Evolutionary conservation across 1,140 invertebrate species (phyloP), one percentile per base, ranked within the genome.

Genomic region (Pristionchus pacificus): DNA sequence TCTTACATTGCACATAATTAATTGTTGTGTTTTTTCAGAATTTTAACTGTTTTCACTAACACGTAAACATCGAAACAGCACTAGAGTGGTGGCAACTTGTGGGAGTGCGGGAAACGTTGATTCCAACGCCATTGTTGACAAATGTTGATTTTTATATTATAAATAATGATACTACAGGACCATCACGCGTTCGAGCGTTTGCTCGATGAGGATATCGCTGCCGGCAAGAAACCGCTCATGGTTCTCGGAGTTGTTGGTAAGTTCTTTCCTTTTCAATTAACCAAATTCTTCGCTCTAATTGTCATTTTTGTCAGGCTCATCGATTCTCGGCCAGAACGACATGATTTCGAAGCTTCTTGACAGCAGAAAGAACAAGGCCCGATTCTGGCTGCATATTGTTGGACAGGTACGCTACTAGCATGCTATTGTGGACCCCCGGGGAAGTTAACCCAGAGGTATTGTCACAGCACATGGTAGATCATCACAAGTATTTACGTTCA

Each of bases 281-380:
- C n/a, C n/a, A n/a, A n/a, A n/a, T n/a, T n/a, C n/a, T n/a, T n/a
- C n/a, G n/a, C n/a, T n/a, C n/a, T n/a, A n/a, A n/a, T n/a, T n/a
- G n/a, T n/a, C n/a, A n/a, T n/a, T n/a, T n/a, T n/a, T n/a, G n/a
- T n/a, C n/a, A n/a, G n/a, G n/a, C n/a, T 77, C 75, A n/a, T 68
- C 75, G 27, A 76, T 76, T 59, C 55, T 76, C 32, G 75, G 75
- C 29, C 75, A 76, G 25, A 76, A 76, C 64, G 75, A 76, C 68
- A 74, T 76, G 72, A 76, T 76, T 38, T 71, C 67, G 15, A 70
- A 72, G 32, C 63, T 76, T 31, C 59, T 76, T 13, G 75, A 76
- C 31, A 71, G 71, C 24, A 24, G 75, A 0, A 66, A 68, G 28
- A 70, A 60, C 2, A 75, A 74, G 24, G 29, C 55, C 14, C 31